Percentiles rank a stretch among this genome's conserved stretches.
phyloP scores from a whole-genome alignment of 2,888 invertebrate species.

The Scelioninae gen. 1 region DNA sequence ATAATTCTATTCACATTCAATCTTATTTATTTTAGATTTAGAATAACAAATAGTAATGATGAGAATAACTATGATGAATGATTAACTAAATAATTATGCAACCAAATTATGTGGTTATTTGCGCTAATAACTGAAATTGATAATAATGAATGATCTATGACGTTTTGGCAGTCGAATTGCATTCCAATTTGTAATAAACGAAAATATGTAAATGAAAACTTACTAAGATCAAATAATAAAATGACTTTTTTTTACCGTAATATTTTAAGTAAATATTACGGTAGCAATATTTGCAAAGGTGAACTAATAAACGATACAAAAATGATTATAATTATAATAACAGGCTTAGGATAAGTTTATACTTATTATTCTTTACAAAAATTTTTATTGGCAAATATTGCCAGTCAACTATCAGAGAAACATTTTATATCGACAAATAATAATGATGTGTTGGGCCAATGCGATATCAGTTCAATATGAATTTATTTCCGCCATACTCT shows the following conservation, averaged over 20 bases:
- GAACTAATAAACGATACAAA: background rate
- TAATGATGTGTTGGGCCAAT: too few species aligned
- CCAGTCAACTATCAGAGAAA: too few species aligned
- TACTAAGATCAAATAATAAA: constrained; percentile 37
- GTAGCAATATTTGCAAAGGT: constrained; percentile 2
- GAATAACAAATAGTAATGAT: constrained; percentile 11
- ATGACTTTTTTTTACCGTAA: constrained; percentile 15
- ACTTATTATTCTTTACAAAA: too few species aligned
- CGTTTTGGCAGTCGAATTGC: constrained; percentile 68
- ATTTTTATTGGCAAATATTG: too few species aligned
- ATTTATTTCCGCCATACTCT: too few species aligned
- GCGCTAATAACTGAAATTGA: constrained; percentile 33
- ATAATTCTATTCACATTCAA: background rate
- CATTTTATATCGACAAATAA: too few species aligned
- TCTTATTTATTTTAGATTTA: background rate
- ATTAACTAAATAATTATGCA: constrained; percentile 11
- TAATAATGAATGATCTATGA: constrained; percentile 55
- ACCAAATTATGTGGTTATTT: constrained; percentile 5
- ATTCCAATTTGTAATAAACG: constrained; percentile 40
- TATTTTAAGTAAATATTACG: background rate
- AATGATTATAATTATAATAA: too few species aligned
- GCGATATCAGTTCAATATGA: too few species aligned
- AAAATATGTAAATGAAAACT: constrained; percentile 3
- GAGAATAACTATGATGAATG: constrained; percentile 26
- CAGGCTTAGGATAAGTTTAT: too few species aligned